Conservation (phyloP, 2,888 invertebrate species). For the Automeris io region DNA sequence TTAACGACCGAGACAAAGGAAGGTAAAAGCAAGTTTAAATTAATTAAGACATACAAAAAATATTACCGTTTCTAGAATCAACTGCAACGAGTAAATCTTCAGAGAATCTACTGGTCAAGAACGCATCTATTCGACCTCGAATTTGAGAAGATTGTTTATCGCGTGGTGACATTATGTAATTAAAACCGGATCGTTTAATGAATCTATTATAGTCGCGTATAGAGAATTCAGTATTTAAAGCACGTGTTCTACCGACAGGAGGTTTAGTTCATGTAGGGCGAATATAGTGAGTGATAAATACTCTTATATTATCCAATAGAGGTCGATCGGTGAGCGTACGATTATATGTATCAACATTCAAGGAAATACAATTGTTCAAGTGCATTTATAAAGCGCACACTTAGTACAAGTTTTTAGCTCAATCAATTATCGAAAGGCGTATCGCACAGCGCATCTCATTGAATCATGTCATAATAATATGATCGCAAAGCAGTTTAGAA, state of each 20-base stretch:
- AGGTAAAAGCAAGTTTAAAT: conserved; percentile 6
- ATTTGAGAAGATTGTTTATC: conserved; percentile 38
- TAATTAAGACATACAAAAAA: conserved; percentile 4
- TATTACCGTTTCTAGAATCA: conserved; percentile 6
- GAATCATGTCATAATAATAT: conserved; percentile 26
- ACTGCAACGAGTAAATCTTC: conserved; percentile 27
- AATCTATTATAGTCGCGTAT: neutral
- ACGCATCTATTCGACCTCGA: conserved; percentile 40
- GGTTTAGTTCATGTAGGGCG: too few species aligned
- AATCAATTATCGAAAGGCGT: conserved; percentile 36
- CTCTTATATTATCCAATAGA: conserved; percentile 22
- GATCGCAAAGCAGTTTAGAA: conserved; percentile 48
- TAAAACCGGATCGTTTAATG: conserved; percentile 14
- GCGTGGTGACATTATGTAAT: conserved; percentile 45
- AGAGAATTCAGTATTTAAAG: conserved; percentile 7
- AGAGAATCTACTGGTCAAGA: conserved; percentile 59
- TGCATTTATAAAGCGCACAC: conserved; percentile 49
- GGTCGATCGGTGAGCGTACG: conserved; percentile 47
- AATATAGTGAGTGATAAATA: neutral
- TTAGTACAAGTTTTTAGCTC: conserved; percentile 51
- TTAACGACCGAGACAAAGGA: conserved; percentile 10
- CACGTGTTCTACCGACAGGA: too few species aligned
- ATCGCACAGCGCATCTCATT: conserved; percentile 51
- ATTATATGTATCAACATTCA: conserved; percentile 59
- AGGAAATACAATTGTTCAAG: conserved; percentile 65